Percentiles rank a stretch among this genome's conserved stretches.
These are phyloP conservation scores for Aulostomus chinensis DNA, from an alignment of 2,797 vertebrate genomes.

Conservation along the genomic window DNA sequence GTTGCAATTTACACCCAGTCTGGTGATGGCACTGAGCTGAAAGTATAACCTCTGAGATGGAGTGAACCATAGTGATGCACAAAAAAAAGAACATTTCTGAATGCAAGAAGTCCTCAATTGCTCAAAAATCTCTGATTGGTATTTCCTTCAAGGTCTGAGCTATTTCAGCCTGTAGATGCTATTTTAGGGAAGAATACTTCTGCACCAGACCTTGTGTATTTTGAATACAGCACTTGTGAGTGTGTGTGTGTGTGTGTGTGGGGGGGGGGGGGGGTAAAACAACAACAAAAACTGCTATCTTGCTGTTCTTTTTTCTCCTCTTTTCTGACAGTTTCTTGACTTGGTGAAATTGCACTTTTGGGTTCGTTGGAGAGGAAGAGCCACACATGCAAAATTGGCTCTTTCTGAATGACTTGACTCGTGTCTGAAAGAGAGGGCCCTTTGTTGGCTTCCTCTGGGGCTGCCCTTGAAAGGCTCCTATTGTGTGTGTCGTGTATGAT, in stretches of 20 bases:
- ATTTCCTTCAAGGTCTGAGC: slow-evolving; percentile 5
- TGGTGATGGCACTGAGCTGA: too few relatives aligned
- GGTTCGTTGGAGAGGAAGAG: slow-evolving; percentile 39
- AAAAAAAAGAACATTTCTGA: too few relatives aligned
- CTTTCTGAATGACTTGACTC: slow-evolving; percentile 74
- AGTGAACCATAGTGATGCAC: too few relatives aligned
- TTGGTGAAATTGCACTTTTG: slow-evolving; percentile 46
- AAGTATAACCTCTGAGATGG: too few relatives aligned
- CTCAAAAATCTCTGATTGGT: not conserved
- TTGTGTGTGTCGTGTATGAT: slow-evolving; percentile 75
- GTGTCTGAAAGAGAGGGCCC: slow-evolving; percentile 69
- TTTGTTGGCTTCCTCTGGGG: slow-evolving; percentile 73
- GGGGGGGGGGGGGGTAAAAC: too few relatives aligned
- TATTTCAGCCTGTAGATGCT: slow-evolving; percentile 4
- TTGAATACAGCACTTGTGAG: slow-evolving; percentile 37
- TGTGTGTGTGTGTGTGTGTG: too few relatives aligned
- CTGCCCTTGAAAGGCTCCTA: slow-evolving; percentile 76
- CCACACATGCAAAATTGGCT: slow-evolving; percentile 45
- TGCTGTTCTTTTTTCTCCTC: slow-evolving; percentile 29
- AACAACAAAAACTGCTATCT: slow-evolving; percentile 33
- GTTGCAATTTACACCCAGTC: too few relatives aligned
- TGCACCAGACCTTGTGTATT: slow-evolving; percentile 14
- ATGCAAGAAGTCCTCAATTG: too few relatives aligned
- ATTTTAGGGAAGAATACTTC: slow-evolving; percentile 20
- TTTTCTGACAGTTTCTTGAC: slow-evolving; percentile 30